These are phyloP conservation scores for Polymixis lichenea DNA, from an alignment of 2,888 invertebrate genomes.

Conservation along the genomic window DNA sequence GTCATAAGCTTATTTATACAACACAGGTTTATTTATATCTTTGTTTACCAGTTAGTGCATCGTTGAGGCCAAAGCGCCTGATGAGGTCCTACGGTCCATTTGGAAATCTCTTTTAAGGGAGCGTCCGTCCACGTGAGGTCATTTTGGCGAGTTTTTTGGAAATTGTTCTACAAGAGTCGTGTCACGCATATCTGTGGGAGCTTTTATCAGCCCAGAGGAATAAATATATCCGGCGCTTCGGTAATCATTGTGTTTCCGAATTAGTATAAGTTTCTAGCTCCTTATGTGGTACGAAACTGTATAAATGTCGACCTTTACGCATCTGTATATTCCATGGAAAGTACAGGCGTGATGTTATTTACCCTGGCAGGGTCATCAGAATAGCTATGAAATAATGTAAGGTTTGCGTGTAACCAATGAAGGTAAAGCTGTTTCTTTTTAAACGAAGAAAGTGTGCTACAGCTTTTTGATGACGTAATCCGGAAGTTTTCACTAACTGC, in stretches of 20 bases:
- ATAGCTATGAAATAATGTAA: conserved; percentile 29
- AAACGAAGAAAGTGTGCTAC: conserved; percentile 37
- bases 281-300: no score
- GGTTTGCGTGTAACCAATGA: conserved; percentile 38
- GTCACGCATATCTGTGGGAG: no score
- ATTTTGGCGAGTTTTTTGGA: no score
- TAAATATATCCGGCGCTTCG: background rate
- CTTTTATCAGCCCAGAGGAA: background rate
- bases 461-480: conserved; percentile 39
- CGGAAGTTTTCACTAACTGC: conserved; percentile 41
- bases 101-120: no score
- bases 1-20: background rate
- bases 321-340: no score
- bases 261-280: background rate
- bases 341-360: background rate
- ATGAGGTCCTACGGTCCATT: background rate
- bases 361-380: conserved; percentile 13
- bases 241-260: background rate
- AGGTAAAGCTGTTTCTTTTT: conserved; percentile 26
- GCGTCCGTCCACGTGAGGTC: no score
- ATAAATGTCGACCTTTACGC: background rate
- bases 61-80: background rate
- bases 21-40: conserved; percentile 10
- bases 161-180: no score
- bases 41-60: background rate